phyloP scores from a whole-genome alignment of 1,140 invertebrate species.

The Drosophila kanapiae region DNA sequence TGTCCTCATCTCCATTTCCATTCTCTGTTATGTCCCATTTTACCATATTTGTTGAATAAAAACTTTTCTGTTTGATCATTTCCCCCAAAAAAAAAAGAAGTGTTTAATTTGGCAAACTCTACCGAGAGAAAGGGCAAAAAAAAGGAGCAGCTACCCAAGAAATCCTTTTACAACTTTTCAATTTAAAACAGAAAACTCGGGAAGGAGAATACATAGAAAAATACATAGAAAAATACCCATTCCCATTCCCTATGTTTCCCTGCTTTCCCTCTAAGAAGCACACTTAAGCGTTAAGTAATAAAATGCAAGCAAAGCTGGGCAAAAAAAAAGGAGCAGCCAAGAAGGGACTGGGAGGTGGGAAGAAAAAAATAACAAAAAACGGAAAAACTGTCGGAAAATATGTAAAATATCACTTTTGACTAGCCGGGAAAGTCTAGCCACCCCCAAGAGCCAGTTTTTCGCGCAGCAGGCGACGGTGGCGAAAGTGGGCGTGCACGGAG shows the following conservation, averaged over 20 bases:
- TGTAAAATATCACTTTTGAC: conserved; percentile 81
- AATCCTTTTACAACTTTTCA: conserved; percentile 76
- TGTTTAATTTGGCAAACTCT: conserved; percentile 51
- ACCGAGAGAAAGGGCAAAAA: neutral
- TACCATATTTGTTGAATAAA: conserved; percentile 65
- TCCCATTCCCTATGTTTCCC: neutral
- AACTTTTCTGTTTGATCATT: conserved; percentile 67
- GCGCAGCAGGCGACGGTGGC: conserved; percentile 34
- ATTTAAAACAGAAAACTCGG: conserved; percentile 63
- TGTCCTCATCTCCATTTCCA: conserved; percentile 20
- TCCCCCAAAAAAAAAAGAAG: conserved; percentile 36
- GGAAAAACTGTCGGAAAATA: conserved; percentile 56
- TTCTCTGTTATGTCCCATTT: conserved; percentile 1
- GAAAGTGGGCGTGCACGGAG: conserved; percentile 2
- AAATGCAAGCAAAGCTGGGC: conserved; percentile 77
- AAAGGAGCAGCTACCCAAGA: conserved; percentile 32
- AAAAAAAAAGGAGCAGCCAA: conserved; percentile 54
- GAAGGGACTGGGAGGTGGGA: conserved; percentile 28
- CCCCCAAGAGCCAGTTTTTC: conserved; percentile 60
- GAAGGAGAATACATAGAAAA: conserved; percentile 32
- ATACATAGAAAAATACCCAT: conserved; percentile 4
- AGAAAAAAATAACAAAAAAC: conserved; percentile 16
- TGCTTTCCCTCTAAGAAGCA: conserved; percentile 42
- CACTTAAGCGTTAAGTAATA: conserved; percentile 82
- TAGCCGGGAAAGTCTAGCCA: conserved; percentile 65